Base-by-base conservation (phyloP, 2,797 vertebrate species). In the Clarias fuscus region DNA sequence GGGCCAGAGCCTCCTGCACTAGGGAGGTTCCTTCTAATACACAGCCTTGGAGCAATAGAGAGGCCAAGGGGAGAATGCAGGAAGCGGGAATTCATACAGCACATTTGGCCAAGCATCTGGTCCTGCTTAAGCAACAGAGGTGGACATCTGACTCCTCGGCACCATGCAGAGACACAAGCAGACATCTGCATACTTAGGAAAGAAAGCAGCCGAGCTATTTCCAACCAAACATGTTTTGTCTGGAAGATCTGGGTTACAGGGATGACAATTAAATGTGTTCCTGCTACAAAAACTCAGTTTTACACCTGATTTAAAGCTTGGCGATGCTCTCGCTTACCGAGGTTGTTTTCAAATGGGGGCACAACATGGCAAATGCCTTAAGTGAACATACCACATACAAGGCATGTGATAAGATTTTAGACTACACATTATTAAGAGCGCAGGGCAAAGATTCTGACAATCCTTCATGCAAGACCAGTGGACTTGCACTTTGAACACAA, bases 91-190 rank as follows among this genome's bases (percentile, higher is more conserved):
- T 92, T 90, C 86, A 83, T 91, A 89, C 91, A 93, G 90, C 88
- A 91, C 92, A 93, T 92, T 93, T 92, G 89, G 92, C 92, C 91
- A 88, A 91, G 92, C 95, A 95, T 95, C 95, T 96, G 95, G 90
- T 94, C 92, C 90, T 92, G 92, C 89, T 95, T 93, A 95, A 86
- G 70, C 88, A 86, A 89, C 68, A 71, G 87, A 91, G 92, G 90
- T 85, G 91, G 92, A 91, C 88, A 88, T 88, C 75, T 80, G 86
- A 86, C 80, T 88, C 91, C 89, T 85, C 85, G 53, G 80, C 88
- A 88, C 86, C 84, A 87, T 85, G 83, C 86, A 82, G 86, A 88
- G 89, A 86, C 88, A 89, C 88, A 87, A 86, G 88, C 88, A 89
- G 84, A 91, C 88, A 88, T 88, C 85, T 82, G 88, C 87, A 89